A percentile compares a stretch with the other conserved stretches of the same genome.
Evolutionary conservation across 2,888 invertebrate genomes (phyloP).

Genomic region (Coleophora flavipennella): DNA sequence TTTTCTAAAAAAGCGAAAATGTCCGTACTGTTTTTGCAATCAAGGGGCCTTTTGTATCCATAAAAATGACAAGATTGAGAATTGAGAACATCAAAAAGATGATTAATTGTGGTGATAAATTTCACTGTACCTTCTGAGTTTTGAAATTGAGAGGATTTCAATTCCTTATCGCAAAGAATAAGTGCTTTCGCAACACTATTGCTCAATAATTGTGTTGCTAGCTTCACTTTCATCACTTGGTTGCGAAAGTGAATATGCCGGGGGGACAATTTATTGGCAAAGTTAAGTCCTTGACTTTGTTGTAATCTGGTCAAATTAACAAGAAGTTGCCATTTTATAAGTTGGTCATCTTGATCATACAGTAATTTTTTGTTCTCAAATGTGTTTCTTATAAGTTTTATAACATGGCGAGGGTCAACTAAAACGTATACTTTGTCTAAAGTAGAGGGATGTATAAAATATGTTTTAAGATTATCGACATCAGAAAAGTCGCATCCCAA

Average conservation of each 20-base stretch:
- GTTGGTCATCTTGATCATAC: constrained; percentile 3
- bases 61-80: background rate
- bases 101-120: background rate
- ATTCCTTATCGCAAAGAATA: background rate
- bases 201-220: constrained; percentile 5
- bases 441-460: constrained; percentile 9
- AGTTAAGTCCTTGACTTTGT: constrained; percentile 6
- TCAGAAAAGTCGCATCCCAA: constrained; percentile 11
- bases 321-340: constrained; percentile 12
- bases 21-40: background rate
- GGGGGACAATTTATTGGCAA: constrained; percentile 5
- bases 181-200: constrained; percentile 7
- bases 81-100: constrained; percentile 1
- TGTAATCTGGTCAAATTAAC: constrained; percentile 14
- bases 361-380: constrained; percentile 8
- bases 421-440: constrained; percentile 10
- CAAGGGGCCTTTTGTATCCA: background rate
- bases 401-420: constrained; percentile 11
- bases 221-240: constrained; percentile 5
- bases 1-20: no score
- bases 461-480: constrained; percentile 3
- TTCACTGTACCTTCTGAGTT: background rate
- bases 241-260: constrained; percentile 4
- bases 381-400: constrained; percentile 10
- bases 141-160: background rate